A percentile compares a stretch with the other conserved stretches of the same genome.
Evolutionary conservation across 2,888 invertebrate genomes (phyloP).

Genomic region (Muscina levida): DNA sequence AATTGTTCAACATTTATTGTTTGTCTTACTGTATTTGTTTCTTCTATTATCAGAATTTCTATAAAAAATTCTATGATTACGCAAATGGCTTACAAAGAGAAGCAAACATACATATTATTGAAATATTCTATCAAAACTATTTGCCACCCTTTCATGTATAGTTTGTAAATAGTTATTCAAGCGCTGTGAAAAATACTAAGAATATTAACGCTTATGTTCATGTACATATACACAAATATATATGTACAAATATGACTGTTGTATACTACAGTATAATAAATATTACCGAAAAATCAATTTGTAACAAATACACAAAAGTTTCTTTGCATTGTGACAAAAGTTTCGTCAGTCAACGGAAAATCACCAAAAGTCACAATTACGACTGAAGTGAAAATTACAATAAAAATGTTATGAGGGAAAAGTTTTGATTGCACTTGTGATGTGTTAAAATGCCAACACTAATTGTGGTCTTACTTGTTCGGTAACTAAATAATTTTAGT

Average conservation of each 20-base stretch:
- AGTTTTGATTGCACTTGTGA: constrained; percentile 54
- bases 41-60: too few species aligned
- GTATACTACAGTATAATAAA: background rate
- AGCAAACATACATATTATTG: background rate
- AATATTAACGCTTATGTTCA: too few species aligned
- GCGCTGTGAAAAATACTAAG: too few species aligned
- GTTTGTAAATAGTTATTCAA: too few species aligned
- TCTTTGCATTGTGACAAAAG: background rate
- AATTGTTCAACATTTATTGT: too few species aligned
- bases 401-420: constrained; percentile 45
- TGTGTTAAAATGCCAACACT: constrained; percentile 53
- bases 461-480: constrained; percentile 51
- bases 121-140: background rate
- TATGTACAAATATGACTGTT: background rate
- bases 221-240: background rate
- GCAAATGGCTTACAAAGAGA: background rate
- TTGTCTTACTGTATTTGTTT: too few species aligned
- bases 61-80: too few species aligned
- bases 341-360: background rate
- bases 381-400: constrained; percentile 45
- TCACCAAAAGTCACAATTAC: constrained; percentile 14
- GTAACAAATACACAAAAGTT: constrained; percentile 6
- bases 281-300: constrained; percentile 28
- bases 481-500: background rate
- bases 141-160: background rate